These are phyloP conservation scores for Montipora sp. DNA, from an alignment of 64 coral and sea anemone species.

Conservation along the genomic window DNA sequence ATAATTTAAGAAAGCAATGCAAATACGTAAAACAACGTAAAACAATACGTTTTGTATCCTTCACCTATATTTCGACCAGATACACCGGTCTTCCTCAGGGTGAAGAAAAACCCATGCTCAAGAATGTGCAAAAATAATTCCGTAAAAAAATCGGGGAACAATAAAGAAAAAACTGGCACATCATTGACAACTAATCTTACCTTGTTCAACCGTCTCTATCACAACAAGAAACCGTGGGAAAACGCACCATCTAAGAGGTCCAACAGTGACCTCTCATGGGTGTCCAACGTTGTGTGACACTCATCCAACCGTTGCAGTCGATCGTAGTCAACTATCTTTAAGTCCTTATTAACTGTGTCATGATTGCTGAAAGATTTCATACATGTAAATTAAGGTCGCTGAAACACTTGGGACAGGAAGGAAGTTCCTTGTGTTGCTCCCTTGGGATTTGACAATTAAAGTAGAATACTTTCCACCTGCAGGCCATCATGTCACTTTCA, in stretches of 20 bases:
- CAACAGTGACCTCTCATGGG: background rate
- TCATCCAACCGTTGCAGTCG: background rate
- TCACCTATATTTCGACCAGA: too few species aligned
- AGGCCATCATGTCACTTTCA: too few species aligned
- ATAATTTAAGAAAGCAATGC: too few species aligned
- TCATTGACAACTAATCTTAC: slow-evolving; percentile 16
- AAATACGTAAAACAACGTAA: too few species aligned
- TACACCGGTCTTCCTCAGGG: background rate
- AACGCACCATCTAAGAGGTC: slow-evolving; percentile 14
- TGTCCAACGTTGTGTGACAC: background rate
- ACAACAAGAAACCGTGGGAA: slow-evolving; percentile 34
- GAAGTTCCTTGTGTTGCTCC: too few species aligned
- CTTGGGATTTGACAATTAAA: too few species aligned
- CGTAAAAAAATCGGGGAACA: background rate
- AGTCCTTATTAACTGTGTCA: background rate
- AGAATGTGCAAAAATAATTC: background rate
- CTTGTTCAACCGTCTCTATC: slow-evolving; percentile 23
- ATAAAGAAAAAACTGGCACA: background rate
- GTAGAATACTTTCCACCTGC: too few species aligned
- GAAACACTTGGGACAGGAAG: too few species aligned
- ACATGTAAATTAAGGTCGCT: too few species aligned
- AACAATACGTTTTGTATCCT: too few species aligned
- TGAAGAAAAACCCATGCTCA: background rate
- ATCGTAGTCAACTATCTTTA: slow-evolving; percentile 25
- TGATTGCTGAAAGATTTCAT: too few species aligned